A percentile compares a stretch with the other conserved stretches of the same genome.
phyloP scores from a whole-genome alignment of 2,888 invertebrate species.

The Drosophila bunnanda region DNA sequence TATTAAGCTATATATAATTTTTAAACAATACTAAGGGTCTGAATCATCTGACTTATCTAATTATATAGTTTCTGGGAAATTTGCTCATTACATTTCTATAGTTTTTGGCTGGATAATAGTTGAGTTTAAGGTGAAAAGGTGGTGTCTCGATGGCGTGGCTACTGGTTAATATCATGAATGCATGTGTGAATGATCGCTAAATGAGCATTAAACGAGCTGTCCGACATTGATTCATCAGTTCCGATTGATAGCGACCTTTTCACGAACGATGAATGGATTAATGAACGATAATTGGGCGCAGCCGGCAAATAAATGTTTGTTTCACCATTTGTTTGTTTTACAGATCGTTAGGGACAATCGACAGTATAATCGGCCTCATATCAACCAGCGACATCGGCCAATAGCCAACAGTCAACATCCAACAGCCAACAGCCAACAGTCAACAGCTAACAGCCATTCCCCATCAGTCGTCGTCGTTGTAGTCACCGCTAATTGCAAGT shows the following conservation, averaged over 20 bases:
- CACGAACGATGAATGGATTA: slow-evolving; percentile 17
- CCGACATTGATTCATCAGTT: slow-evolving; percentile 27
- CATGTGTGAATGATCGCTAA: slow-evolving; percentile 16
- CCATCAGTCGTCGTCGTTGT: slow-evolving; percentile 7
- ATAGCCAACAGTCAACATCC: background rate
- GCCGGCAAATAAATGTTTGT: slow-evolving; percentile 22
- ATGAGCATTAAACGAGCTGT: slow-evolving; percentile 13
- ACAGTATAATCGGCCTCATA: slow-evolving; percentile 32
- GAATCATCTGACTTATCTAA: slow-evolving; percentile 1
- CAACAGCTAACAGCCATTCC: slow-evolving; percentile 12
- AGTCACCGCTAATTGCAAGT: slow-evolving; percentile 39
- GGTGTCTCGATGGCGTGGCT: background rate
- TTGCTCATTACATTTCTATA: background rate
- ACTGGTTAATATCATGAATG: background rate
- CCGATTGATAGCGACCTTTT: slow-evolving; percentile 26
- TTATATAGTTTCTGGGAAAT: background rate
- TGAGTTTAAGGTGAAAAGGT: background rate
- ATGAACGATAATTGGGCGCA: slow-evolving; percentile 20
- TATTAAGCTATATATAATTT: background rate
- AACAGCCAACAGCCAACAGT: slow-evolving; percentile 5
- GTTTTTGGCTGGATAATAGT: background rate
- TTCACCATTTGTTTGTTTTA: slow-evolving; percentile 29
- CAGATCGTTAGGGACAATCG: slow-evolving; percentile 37
- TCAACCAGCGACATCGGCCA: slow-evolving; percentile 18
- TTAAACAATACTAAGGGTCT: background rate